Evolutionary conservation across 2,888 invertebrate species (phyloP), one percentile per base, ranked within the genome.

Genomic region (Leucophenga maculata): DNA sequence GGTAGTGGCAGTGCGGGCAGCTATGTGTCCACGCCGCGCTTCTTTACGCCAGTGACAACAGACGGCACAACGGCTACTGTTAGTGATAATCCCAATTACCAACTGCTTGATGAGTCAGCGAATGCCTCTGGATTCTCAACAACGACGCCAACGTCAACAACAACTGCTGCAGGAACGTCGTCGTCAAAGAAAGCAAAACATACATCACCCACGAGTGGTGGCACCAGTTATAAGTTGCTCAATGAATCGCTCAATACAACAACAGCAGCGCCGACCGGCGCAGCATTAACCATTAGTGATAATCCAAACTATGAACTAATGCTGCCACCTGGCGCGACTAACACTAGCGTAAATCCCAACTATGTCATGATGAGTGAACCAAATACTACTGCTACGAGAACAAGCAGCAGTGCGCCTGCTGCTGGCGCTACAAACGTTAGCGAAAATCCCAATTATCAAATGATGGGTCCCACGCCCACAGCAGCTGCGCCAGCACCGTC

Each of bases 1-100:
- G 86, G 86, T 69, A 86, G 86, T 71, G 86, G 86, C 39, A 86
- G 86, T 59, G 84, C 85, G 1, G 83, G 84, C 31, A 86, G 86
- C 66, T 85, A 82, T 68, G 74, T 78, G 11, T 78, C 80, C 6
- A 79, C 85, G 11, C 85, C 84, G 0, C 83, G 80, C 0, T 84
- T 82, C 73, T 83, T 80, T 62, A 83, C 84, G 16, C 77, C 86
- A 14, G 73, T 78, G 0, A 77, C 65, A 3, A 78, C 48, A 73
- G 69, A 8, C 22, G 52, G 57, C 32, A 69, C 67, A 20, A 31
- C 26, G 11, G 68, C 72, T 6, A 69, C 74, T 13, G 77, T 84
- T 6, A 85, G 82, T 62, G 79, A 83, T 3, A 87, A 87, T 78
- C 85, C 87, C 26, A 86, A 85, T 69, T 87, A 87, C 65, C 80